Evolutionary conservation across 1,140 invertebrate genomes (phyloP).

Genomic region (Bombus polaris): DNA sequence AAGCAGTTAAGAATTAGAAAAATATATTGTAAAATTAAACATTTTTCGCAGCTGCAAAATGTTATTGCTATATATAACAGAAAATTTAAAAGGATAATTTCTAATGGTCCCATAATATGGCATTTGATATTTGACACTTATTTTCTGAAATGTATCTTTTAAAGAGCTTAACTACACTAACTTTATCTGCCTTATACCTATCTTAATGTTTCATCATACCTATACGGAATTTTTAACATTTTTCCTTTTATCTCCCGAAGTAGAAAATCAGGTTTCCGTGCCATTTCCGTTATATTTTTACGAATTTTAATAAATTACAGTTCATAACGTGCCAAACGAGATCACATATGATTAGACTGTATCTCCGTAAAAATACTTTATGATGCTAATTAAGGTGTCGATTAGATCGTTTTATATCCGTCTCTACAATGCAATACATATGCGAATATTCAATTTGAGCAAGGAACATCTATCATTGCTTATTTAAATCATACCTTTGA

Average conservation of each 20-base stretch:
- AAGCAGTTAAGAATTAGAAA: background rate
- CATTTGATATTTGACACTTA: background rate
- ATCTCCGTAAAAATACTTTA: background rate
- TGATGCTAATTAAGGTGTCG: background rate
- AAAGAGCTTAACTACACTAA: no score
- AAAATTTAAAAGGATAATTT: background rate
- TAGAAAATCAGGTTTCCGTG: no score
- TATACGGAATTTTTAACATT: background rate
- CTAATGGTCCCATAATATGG: no score
- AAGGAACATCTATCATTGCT: background rate
- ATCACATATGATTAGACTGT: background rate
- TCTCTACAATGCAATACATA: background rate
- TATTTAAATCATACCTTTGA: slow-evolving; percentile 17
- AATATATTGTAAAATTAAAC: background rate
- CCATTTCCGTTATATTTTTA: background rate
- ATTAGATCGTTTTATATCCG: background rate
- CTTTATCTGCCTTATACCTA: background rate
- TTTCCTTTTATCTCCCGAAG: no score
- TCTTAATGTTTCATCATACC: background rate
- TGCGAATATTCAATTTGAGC: no score
- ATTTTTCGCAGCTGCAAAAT: no score
- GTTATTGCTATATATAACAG: no score
- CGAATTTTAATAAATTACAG: background rate
- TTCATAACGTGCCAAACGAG: background rate
- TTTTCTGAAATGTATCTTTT: background rate